Base-by-base conservation (phyloP, 2,113 vertebrate species). In the Climacteris rufus region DNA sequence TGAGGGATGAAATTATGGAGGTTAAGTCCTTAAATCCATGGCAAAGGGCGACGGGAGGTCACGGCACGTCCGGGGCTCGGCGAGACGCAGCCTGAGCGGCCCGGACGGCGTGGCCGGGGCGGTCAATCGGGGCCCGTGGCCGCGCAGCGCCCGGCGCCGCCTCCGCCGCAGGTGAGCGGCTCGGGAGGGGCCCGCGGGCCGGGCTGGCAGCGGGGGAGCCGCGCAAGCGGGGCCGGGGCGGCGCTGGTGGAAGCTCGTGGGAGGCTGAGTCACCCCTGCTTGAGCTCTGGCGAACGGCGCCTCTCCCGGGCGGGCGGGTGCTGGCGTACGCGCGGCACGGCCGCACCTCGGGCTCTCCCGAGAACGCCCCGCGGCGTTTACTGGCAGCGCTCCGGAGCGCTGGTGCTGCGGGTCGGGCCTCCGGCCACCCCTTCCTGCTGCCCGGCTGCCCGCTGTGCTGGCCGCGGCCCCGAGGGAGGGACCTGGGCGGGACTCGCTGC, bases 71-170 rank as follows among this genome's bases (percentile, higher is more conserved):
- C 90, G 83, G 66, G 79, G 22, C 54, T 83, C 94, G 31, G 83
- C 47, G 20, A 5, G 83, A 7, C 89, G 2, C 25, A 4, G 80
- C 56, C 54, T 11, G 76, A 21, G 72, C 53, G 61, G 95, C 59
- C 95, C 45, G 63, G 95, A 95, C 98, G 98, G 98, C 97, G 99
- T 95, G 98, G 98, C 95, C 97, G 83, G 23, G 57, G 96, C 96
- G 78, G 93, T 92, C 95, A 97, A 98, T 97, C 98, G 91, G 97
- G 91, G 98, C 94, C 60, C n/a, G 42, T 47, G 6, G 88, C 39
- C 0, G 52, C 50, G 28, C 68, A 7, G 92, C 80, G 77, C 87
- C 74, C 15, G 93, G 33, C 78, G 52, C 91, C 93, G 15, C 87
- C 95, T 37, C 65, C 22, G 33, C 30, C 3, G 3, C 87, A 84